Evolutionary conservation across 1,140 invertebrate species (phyloP), one percentile per base, ranked within the genome.

Genomic region (Philaenus spumarius): DNA sequence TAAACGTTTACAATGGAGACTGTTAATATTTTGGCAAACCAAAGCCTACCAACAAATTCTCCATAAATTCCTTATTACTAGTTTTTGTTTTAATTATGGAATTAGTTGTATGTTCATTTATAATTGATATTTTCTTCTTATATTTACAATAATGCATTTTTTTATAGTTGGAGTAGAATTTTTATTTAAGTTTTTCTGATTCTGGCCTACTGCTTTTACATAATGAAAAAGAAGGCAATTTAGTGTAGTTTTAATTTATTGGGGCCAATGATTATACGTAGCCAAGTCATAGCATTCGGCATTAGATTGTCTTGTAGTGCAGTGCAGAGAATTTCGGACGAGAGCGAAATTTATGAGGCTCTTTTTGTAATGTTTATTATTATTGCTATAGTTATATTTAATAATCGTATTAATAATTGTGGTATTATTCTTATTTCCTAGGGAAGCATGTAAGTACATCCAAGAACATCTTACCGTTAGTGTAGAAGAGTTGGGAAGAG

Each of bases 391-490:
- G 46, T 40, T 30, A 9, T 30, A 30, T 9, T 4, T 17, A 42
- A 14, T 42, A 42, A 20, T 15, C 26, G 40, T 42, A 4, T 15
- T 42, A 14, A 42, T 42, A 42, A 42, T 42, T 42, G 3, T 17
- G 40, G 5, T 17, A 5, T 12, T 20, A 42, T 42, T 42, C 34
- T 56, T n/a, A n/a, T n/a, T n/a, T n/a, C 14, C 40, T 4, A 88
- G 84, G 68, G 95, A 98, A 74, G 95, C 95, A 2, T 95, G 93
- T 67, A 95, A 95, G 71, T 98, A 97, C 68, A 97, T 98, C 62
- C 87, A 95, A 58, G 95, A 98, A 67, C 88, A 97, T 72, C 77
- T 99, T 55, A 93, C 92, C 7, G 86, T 97, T 11, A 85, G 82
- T 61, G 87, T 94, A 4, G 94, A 97, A 61, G 90, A 93, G 61